Conservation (phyloP, 2,888 invertebrate genomes). For the Amorpha juglandis region DNA sequence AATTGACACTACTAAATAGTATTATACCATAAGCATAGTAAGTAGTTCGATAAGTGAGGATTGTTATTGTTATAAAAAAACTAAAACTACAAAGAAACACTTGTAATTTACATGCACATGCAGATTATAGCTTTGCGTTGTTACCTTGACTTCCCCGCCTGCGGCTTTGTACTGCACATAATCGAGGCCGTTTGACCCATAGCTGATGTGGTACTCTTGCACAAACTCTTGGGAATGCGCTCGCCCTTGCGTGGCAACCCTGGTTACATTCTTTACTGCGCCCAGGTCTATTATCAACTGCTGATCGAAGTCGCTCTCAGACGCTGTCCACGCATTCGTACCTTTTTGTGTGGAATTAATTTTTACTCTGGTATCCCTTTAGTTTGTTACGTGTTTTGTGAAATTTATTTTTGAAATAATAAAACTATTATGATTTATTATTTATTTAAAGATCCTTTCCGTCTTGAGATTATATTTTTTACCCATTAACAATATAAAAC, state of each 20-base stretch:
- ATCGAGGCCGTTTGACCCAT: conserved; percentile 95
- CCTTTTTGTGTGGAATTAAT: conserved; percentile 80
- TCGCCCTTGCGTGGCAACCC: conserved; percentile 95
- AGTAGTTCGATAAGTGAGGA: background rate
- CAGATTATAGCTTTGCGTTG: conserved; percentile 39
- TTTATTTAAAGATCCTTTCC: conserved; percentile 14
- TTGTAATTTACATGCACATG: conserved; percentile 36
- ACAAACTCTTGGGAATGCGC: conserved; percentile 96
- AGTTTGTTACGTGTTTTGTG: conserved; percentile 12
- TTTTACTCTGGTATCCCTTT: conserved; percentile 11
- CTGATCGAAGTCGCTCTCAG: conserved; percentile 96
- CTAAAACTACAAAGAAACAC: conserved; percentile 14
- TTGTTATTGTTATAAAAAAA: background rate
- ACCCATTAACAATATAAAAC: conserved; percentile 1
- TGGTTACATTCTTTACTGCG: conserved; percentile 93
- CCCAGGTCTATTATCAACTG: conserved; percentile 95
- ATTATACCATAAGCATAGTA: background rate
- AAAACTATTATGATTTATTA: background rate
- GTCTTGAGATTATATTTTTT: background rate
- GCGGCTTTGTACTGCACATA: conserved; percentile 95
- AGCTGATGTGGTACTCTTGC: conserved; percentile 96
- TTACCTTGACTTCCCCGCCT: conserved; percentile 95
- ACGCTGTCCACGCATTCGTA: conserved; percentile 96
- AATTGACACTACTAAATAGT: background rate
- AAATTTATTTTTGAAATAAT: conserved; percentile 22